phyloP scores from a whole-genome alignment of 2,888 invertebrate species.

The Aphrophora alni region DNA sequence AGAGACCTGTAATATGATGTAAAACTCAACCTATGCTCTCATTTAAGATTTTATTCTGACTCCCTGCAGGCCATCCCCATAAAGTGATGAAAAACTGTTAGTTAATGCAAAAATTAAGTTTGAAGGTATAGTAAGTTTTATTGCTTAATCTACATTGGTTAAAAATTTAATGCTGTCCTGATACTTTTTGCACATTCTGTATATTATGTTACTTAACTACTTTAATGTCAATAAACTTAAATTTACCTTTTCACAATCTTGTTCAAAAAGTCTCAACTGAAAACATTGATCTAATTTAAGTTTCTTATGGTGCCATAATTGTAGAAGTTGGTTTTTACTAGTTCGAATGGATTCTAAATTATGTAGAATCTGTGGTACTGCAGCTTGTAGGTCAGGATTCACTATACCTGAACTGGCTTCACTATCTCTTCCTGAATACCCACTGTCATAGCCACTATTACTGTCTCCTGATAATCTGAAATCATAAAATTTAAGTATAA shows the following conservation, averaged over 20 bases:
- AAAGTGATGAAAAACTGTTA: too few relatives aligned
- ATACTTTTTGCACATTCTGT: too few relatives aligned
- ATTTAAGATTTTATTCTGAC: too few relatives aligned
- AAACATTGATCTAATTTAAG: slow-evolving; percentile 95
- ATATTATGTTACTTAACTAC: too few relatives aligned
- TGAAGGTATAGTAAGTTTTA: too few relatives aligned
- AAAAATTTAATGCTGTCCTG: too few relatives aligned
- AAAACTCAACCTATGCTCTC: too few relatives aligned
- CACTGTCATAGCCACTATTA: slow-evolving; percentile 71
- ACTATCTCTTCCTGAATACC: slow-evolving; percentile 74
- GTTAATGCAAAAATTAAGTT: too few relatives aligned
- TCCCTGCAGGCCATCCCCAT: too few relatives aligned
- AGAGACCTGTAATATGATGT: too few relatives aligned
- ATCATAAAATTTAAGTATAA: slow-evolving; percentile 19
- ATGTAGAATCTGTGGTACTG: slow-evolving; percentile 75
- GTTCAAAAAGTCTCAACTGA: slow-evolving; percentile 93
- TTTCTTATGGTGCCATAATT: slow-evolving; percentile 95
- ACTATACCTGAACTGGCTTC: slow-evolving; percentile 63
- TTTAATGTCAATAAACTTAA: neutral
- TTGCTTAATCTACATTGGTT: too few relatives aligned
- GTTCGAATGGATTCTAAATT: slow-evolving; percentile 87
- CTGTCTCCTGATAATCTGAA: slow-evolving; percentile 61
- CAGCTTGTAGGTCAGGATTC: slow-evolving; percentile 68
- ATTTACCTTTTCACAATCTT: slow-evolving; percentile 93
- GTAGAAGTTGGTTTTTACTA: slow-evolving; percentile 88